phyloP scores from a whole-genome alignment of 2,888 invertebrate species.

The Netelia fuscicornis region DNA sequence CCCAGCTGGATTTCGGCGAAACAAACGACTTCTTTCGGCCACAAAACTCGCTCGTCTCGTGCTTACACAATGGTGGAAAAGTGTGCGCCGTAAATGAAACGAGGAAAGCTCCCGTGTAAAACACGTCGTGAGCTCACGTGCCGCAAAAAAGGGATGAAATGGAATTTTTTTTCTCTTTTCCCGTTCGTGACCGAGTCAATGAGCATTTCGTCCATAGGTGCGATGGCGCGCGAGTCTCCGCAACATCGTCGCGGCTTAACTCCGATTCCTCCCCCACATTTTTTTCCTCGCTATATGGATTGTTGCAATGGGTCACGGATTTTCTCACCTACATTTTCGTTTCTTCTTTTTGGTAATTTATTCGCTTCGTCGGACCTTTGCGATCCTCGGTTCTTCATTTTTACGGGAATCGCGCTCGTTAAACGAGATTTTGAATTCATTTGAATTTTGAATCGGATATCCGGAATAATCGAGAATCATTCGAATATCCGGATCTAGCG shows the following conservation, averaged over 20 bases:
- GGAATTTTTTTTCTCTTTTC: conserved; percentile 58
- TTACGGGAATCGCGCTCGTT: not conserved
- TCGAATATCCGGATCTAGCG: not conserved
- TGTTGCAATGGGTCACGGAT: conserved; percentile 2
- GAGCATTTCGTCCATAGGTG: conserved; percentile 62
- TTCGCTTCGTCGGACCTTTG: not conserved
- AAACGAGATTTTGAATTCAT: not conserved
- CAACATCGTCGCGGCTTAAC: conserved; percentile 80
- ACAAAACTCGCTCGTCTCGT: not conserved
- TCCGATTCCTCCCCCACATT: conserved; percentile 65
- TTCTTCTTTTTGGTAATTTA: conserved; percentile 26
- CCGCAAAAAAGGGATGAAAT: conserved; percentile 56
- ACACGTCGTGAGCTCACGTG: conserved; percentile 18
- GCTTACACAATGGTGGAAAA: not conserved
- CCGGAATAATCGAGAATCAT: too few relatives aligned
- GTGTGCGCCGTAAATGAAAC: conserved; percentile 32
- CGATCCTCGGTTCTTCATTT: not conserved
- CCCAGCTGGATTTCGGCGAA: conserved; percentile 48
- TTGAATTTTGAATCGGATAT: not conserved
- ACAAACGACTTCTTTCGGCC: not conserved
- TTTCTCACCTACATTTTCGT: conserved; percentile 60
- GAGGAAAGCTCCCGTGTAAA: conserved; percentile 34
- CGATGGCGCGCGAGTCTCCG: conserved; percentile 77
- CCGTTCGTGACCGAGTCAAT: conserved; percentile 82
- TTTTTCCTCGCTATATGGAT: conserved; percentile 11